These are phyloP conservation scores for Epistrophe eligans DNA, from an alignment of 2,888 invertebrate species.

Conservation along the genomic window DNA sequence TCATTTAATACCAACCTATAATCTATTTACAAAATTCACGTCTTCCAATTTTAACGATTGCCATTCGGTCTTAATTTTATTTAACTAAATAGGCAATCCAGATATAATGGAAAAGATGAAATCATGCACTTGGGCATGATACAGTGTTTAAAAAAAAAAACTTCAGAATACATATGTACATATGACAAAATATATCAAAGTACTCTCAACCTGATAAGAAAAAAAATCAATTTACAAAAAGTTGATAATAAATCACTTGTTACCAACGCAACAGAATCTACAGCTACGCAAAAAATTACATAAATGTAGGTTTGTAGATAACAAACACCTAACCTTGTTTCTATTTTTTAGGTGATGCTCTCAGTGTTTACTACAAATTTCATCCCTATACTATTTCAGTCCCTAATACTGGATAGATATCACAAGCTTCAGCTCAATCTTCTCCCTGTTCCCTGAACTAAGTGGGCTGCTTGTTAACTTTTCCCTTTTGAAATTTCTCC, in stretches of 20 bases:
- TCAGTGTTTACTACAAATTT: neutral
- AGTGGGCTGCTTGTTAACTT: constrained; percentile 30
- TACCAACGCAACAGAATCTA: constrained; percentile 65
- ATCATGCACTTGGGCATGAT: no score
- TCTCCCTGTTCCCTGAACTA: neutral
- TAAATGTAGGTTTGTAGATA: neutral
- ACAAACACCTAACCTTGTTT: neutral
- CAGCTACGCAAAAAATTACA: neutral
- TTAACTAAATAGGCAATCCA: no score
- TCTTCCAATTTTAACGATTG: no score
- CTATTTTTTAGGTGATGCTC: neutral
- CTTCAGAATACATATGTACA: no score
- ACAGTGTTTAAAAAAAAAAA: no score
- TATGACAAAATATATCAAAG: neutral
- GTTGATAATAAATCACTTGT: constrained; percentile 65
- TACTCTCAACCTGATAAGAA: neutral
- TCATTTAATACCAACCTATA: no score
- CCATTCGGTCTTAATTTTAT: no score
- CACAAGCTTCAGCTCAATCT: neutral
- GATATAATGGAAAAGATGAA: no score
- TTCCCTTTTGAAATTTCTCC: constrained; percentile 52
- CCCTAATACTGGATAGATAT: neutral
- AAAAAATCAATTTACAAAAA: neutral
- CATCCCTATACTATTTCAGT: neutral
- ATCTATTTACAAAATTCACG: no score